phyloP scores from a whole-genome alignment of 1,140 invertebrate genomes.

The Cheumatopsyche charites region DNA sequence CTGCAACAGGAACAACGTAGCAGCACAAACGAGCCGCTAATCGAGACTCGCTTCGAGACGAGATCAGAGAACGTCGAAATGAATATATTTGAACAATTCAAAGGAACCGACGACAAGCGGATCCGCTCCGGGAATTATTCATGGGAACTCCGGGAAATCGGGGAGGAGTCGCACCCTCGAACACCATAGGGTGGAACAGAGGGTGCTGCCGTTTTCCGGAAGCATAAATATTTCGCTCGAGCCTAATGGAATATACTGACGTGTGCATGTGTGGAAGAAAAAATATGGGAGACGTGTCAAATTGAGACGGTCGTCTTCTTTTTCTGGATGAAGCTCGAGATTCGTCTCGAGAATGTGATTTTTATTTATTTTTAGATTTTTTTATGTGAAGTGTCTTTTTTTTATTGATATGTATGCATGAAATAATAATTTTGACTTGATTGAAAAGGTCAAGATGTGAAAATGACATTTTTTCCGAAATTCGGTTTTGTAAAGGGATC shows the following conservation, averaged over 20 bases:
- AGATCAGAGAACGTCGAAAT: constrained; percentile 16
- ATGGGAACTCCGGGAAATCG: background rate
- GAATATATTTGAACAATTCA: constrained; percentile 22
- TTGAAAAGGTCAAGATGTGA: too few species aligned
- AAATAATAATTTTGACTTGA: too few species aligned
- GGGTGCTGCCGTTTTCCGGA: background rate
- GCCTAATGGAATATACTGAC: constrained; percentile 32
- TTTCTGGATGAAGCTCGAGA: too few species aligned
- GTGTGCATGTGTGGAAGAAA: background rate
- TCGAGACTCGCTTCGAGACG: background rate
- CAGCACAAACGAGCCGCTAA: too few species aligned
- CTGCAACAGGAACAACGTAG: too few species aligned
- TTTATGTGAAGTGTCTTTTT: too few species aligned
- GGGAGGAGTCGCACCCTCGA: background rate
- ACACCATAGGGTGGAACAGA: background rate
- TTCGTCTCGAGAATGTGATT: too few species aligned
- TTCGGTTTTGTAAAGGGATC: too few species aligned
- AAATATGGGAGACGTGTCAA: constrained; percentile 28
- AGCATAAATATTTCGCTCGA: constrained; percentile 29
- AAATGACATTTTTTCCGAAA: too few species aligned
- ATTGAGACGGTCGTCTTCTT: too few species aligned
- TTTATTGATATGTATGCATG: too few species aligned
- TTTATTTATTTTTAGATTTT: too few species aligned
- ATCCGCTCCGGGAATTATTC: constrained; percentile 16
- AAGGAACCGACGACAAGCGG: constrained; percentile 11